Evolutionary conservation across 2,113 vertebrate species (phyloP).

Genomic region (Sisor rabdophorus): DNA sequence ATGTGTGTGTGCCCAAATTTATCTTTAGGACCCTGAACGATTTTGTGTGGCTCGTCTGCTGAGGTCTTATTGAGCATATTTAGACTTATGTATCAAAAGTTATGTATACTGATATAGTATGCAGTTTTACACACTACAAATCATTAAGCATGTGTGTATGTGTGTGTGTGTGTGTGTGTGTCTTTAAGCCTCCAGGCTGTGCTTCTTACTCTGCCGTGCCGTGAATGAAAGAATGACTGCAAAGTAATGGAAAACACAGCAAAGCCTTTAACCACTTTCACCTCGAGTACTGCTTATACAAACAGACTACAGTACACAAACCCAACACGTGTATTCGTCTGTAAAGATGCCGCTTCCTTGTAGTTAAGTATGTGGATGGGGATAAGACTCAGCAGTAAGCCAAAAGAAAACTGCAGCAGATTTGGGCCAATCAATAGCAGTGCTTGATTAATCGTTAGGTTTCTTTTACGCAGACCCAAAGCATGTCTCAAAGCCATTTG

Average conservation of each 20-base stretch:
- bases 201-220: slow-evolving; percentile 5
- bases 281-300: neutral
- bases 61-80: neutral
- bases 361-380: neutral
- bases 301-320: neutral
- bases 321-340: neutral
- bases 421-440: slow-evolving; percentile 37
- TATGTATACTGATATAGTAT: neutral
- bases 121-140: neutral
- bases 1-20: slow-evolving; percentile 6
- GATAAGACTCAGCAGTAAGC: slow-evolving; percentile 17
- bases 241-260: slow-evolving; percentile 4
- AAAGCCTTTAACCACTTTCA: neutral
- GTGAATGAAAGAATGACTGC: neutral
- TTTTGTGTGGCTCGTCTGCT: neutral
- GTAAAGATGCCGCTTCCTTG: neutral
- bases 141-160: neutral
- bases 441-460: slow-evolving; percentile 37
- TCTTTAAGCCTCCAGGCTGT: slow-evolving; percentile 10
- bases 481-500: slow-evolving; percentile 27
- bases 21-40: slow-evolving; percentile 13
- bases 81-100: neutral
- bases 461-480: slow-evolving; percentile 27
- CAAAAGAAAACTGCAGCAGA: slow-evolving; percentile 36
- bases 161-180: neutral